Evolutionary conservation across 2,888 invertebrate species (phyloP).

Genomic region (Hirudinaria manillensis): DNA sequence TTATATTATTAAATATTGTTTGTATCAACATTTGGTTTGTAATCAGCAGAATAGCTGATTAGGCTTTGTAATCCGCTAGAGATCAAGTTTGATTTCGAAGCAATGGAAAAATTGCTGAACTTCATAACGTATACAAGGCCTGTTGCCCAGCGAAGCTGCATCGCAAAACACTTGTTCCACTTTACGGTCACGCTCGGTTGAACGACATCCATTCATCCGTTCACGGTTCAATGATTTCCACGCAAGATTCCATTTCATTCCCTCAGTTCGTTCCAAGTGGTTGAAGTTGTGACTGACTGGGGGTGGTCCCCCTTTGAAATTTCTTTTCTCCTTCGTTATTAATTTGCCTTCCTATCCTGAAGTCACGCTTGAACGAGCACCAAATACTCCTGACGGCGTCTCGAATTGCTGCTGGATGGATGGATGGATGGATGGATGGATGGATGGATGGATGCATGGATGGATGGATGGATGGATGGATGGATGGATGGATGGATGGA

Average conservation of each 20-base stretch:
- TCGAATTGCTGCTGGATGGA: too few relatives aligned
- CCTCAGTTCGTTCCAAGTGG: conserved; percentile 7
- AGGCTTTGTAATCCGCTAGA: too few relatives aligned
- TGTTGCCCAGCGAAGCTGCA: neutral
- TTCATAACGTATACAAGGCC: neutral
- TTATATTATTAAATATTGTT: too few relatives aligned
- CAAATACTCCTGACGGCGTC: neutral
- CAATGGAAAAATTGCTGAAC: too few relatives aligned
- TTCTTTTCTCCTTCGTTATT: conserved; percentile 2
- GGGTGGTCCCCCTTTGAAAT: neutral
- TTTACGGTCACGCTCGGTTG: neutral
- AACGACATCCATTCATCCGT: conserved; percentile 1
- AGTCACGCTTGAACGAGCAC: neutral
- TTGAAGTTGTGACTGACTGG: conserved; percentile 7
- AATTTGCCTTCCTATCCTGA: neutral
- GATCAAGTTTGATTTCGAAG: too few relatives aligned
- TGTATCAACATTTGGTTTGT: too few relatives aligned
- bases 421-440: too few relatives aligned
- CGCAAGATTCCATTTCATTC: conserved; percentile 18
- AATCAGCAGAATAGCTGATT: too few relatives aligned
- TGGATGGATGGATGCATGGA: too few relatives aligned
- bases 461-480: too few relatives aligned
- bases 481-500: too few relatives aligned
- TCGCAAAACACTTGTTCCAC: conserved; percentile 5
- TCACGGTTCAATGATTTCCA: conserved; percentile 7